phyloP scores from a whole-genome alignment of 2,113 vertebrate genomes.

The Carollia perspicillata region DNA sequence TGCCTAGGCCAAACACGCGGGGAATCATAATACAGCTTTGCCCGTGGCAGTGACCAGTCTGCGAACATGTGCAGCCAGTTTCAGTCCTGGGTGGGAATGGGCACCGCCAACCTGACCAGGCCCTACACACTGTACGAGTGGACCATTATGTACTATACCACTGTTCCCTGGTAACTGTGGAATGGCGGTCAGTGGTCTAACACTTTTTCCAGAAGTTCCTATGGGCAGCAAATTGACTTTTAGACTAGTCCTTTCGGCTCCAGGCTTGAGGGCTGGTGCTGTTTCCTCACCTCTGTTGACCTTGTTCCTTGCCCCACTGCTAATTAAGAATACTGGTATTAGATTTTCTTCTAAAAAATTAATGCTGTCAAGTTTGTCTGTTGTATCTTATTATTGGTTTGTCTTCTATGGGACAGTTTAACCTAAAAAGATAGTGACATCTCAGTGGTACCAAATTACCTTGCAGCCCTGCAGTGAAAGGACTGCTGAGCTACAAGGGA shows the following conservation, averaged over 20 bases:
- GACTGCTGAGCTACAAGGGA: not conserved
- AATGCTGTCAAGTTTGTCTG: not conserved
- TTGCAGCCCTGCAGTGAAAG: not conserved
- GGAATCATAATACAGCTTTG: not conserved
- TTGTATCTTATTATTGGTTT: not conserved
- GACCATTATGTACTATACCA: not conserved
- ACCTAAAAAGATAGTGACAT: slow-evolving; percentile 20
- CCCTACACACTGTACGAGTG: not conserved
- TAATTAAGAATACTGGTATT: not conserved
- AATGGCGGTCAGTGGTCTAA: not conserved
- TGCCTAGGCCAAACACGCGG: not conserved
- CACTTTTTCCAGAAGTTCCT: not conserved
- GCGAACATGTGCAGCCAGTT: not conserved
- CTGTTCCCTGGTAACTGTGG: not conserved
- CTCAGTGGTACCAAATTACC: not conserved
- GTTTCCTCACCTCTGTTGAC: not conserved
- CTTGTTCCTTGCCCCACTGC: not conserved
- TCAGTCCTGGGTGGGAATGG: not conserved
- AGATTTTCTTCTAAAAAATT: slow-evolving; percentile 35
- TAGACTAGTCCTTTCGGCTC: not conserved
- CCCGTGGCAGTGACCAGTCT: not conserved
- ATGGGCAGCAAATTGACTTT: not conserved
- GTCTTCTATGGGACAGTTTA: not conserved
- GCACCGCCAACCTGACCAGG: not conserved
- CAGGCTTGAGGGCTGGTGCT: not conserved